Percentiles rank a stretch among this genome's conserved stretches.
phyloP scores from a whole-genome alignment of 35 echinoderm and acorn worm species.

The Ophiothrix spiculata region DNA sequence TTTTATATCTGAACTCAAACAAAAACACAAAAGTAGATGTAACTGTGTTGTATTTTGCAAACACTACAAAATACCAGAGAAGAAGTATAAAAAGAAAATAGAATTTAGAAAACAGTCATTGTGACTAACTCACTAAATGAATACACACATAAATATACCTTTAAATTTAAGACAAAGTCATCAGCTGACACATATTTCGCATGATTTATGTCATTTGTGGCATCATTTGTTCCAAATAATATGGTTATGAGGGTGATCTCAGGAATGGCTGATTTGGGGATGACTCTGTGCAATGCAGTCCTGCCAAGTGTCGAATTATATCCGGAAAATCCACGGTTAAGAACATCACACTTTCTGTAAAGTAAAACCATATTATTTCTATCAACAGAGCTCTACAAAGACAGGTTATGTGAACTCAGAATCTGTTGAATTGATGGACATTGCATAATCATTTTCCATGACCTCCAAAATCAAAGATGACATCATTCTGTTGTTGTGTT shows the following conservation, averaged over 20 bases:
- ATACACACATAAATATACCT: conserved; percentile 35
- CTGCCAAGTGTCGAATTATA: conserved; percentile 74
- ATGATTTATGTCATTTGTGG: conserved; percentile 22
- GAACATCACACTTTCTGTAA: conserved; percentile 79
- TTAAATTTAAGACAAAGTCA: conserved; percentile 64
- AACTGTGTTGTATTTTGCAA: too few relatives aligned
- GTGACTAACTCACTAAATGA: background rate
- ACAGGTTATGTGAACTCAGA: too few relatives aligned
- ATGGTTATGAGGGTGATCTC: conserved; percentile 65
- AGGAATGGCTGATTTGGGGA: conserved; percentile 39
- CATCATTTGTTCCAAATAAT: conserved; percentile 91
- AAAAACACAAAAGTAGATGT: too few relatives aligned
- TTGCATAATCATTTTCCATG: too few relatives aligned
- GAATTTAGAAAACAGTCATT: background rate
- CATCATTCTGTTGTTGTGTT: too few relatives aligned
- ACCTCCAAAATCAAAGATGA: too few relatives aligned
- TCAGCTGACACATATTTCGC: conserved; percentile 43
- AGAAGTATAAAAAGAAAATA: too few relatives aligned
- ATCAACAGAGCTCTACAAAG: too few relatives aligned
- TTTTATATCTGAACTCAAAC: too few relatives aligned
- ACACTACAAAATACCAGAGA: too few relatives aligned
- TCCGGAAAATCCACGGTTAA: conserved; percentile 75
- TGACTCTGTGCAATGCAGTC: conserved; percentile 47
- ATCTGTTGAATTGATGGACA: too few relatives aligned
- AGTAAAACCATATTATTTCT: background rate